Base-by-base conservation (phyloP, 2,113 vertebrate genomes). In the Colinus virginianus region DNA sequence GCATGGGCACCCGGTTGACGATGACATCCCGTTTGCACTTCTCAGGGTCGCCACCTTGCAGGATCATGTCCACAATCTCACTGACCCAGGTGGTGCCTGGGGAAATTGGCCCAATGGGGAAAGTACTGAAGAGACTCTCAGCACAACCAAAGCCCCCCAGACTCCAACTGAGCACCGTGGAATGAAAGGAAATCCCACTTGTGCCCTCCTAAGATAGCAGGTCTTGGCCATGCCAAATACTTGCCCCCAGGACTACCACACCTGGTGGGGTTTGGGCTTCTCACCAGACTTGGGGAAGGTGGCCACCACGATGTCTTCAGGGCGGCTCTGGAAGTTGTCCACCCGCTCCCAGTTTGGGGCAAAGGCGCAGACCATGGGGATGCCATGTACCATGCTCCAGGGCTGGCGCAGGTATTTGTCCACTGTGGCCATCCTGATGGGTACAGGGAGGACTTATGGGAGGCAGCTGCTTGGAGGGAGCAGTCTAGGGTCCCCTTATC, bases 11-110 rank as follows among this genome's bases (percentile, higher is more conserved):
- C 28, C 94, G 93, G 21, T 68, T 76, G 34, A 21, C 6, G 46
- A 98, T 97, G 34, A 88, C n/a, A 26, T 95, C 97, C 55, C 16
- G 23, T 49, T 97, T 97, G 93, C 96, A 97, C 82, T 97, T 97
- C 66, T 96, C 80, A 0, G 49, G 6, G 71, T 98, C 88, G 4
- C 96, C 95, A 0, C 95, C 69, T 80, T 97, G 85, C 69, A 97
- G 56, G 70, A 98, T 34, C 96, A 97, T 81, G 70, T 98, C 98
- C 78, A 97, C 78, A 3, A 98, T 97, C 96, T 98, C 97, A 4
- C 95, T 95, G 62, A 97, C n/a, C 98, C 98, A 98, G 5, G 97
- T 98, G n/a, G 97, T 98, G 48, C 98, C 98, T 98, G 77, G 14
- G 0, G 0, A 69, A 58, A 58, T 32, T n/a, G 55, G 30, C 55